Evolutionary conservation across 2,888 invertebrate genomes (phyloP).

Genomic region (Microctonus aethiopoides): DNA sequence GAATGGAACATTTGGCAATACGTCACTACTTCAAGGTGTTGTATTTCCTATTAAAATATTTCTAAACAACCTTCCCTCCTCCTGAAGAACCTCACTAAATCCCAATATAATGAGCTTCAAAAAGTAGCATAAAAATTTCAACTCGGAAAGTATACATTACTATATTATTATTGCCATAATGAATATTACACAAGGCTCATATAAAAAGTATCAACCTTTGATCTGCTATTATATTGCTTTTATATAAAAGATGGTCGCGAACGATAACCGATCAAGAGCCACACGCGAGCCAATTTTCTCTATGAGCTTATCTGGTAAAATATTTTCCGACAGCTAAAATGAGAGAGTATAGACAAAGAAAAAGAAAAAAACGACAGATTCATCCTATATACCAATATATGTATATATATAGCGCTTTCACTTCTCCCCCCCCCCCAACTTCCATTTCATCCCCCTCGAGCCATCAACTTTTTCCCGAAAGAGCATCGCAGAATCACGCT

Average conservation of each 20-base stretch:
- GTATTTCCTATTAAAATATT: no score
- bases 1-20: no score
- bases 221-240: neutral
- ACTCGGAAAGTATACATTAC: neutral
- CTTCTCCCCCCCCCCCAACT: neutral
- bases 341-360: neutral
- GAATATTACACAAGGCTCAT: neutral
- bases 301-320: conserved; percentile 8
- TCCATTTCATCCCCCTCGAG: neutral
- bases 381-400: neutral
- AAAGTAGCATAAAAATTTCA: no score
- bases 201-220: neutral
- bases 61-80: no score
- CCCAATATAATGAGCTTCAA: no score
- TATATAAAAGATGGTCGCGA: neutral
- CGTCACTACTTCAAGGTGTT: no score
- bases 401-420: no score
- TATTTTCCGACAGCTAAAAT: conserved; percentile 8
- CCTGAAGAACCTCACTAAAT: no score
- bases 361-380: neutral
- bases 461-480: conserved; percentile 1
- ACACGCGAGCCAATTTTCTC: conserved; percentile 16
- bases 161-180: neutral
- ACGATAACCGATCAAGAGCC: conserved; percentile 7
- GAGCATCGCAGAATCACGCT: neutral